Base-by-base conservation (phyloP, 2,888 invertebrate species). In the Aporophyla nigra region DNA sequence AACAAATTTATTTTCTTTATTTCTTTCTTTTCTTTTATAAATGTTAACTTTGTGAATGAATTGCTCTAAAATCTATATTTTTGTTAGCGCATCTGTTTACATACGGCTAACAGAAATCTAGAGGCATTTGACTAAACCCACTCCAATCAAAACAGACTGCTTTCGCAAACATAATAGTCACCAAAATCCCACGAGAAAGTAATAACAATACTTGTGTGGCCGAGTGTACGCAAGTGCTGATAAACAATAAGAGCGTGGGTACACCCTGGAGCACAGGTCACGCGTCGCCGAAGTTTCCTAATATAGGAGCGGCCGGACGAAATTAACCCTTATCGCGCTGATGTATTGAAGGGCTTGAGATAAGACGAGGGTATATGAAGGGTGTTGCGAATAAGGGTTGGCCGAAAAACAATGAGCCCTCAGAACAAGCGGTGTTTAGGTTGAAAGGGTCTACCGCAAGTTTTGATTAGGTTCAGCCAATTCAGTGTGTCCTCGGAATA, bases 211-310 rank as follows among this genome's bases (percentile, higher is more conserved):
- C 84, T 88, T 81, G 63, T 70, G 86, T 63, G 69, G 62, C 74
- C 84, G 78, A 67, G 71, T 86, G 84, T 84, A 81, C 75, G 14
- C 71, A 86, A 86, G 74, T 79, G 63, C 58, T 76, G 68, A 67
- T 83, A 83, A 83, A 84, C 81, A 76, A 76, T 74, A 79, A 70
- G 80, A 76, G 67, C 62, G 19, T 14, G 66, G 59, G 74, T 82
- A 83, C 83, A 82, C 67, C 70, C 82, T 59, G 40, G 71, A 62
- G 75, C 78, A 40, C 75, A 88, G 43, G 83, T 77, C 87, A 82
- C 80, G 80, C 81, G 87, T 76, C 70, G 54, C 76, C 56, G 24
- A 89, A 90, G 83, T 89, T 89, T 88, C 78, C 76, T 84, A 90
- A 89, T 89, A 89, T 85, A 74, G 80, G 73, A 76, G 71, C 56